Conservation (phyloP, 2,113 vertebrate species). For the Saiga tatarica region DNA sequence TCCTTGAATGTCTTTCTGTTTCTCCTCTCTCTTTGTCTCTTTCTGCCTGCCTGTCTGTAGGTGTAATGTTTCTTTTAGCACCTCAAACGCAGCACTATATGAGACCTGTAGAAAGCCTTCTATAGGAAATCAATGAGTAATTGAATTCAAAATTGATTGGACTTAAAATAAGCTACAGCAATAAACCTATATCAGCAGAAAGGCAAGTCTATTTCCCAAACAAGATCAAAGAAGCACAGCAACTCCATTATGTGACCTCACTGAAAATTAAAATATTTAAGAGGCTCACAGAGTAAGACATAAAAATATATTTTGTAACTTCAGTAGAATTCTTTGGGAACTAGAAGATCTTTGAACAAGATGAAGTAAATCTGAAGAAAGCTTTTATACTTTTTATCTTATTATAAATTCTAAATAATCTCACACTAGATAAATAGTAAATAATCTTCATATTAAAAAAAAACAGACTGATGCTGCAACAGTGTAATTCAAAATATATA, state of each 20-base stretch:
- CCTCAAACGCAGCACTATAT: not conserved
- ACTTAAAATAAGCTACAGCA: conserved; percentile 11
- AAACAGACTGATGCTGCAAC: not conserved
- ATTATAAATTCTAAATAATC: not conserved
- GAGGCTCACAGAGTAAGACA: not conserved
- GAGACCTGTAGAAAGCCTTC: not conserved
- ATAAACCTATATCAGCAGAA: conserved; percentile 15
- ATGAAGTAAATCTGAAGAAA: not conserved
- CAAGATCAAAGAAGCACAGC: not conserved
- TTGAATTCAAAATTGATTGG: not conserved
- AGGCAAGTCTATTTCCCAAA: conserved; percentile 1
- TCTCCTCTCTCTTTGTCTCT: not conserved
- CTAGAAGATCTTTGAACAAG: not conserved
- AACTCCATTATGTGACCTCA: not conserved
- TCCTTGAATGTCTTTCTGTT: not conserved
- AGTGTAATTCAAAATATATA: not conserved
- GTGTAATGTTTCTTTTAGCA: not conserved
- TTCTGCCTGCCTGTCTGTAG: not conserved
- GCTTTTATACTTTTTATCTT: not conserved
- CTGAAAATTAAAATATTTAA: not conserved
- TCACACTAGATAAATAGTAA: not conserved
- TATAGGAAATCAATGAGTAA: conserved; percentile 29
- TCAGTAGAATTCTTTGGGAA: not conserved
- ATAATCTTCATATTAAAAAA: not conserved
- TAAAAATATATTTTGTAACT: not conserved